Evolutionary conservation across 64 coral and sea anemone species (phyloP), one percentile per base, ranked within the genome.

Genomic region (Hydrozoanthus tunicans): DNA sequence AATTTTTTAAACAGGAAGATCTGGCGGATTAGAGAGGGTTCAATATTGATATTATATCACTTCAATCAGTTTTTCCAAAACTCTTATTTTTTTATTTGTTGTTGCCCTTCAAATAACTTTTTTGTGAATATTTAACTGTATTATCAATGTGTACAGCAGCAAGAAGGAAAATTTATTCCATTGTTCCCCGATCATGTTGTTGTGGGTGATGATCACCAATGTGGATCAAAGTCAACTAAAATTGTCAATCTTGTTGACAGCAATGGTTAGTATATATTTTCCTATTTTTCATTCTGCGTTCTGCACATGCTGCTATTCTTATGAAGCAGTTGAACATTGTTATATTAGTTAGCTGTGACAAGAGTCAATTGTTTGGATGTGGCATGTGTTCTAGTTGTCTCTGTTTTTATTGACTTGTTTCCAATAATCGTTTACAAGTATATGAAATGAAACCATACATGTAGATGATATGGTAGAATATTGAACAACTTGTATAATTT

Each of bases 201-300:
- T 66, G 64, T 66, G 10, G 64, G 64, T 17, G 10, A 66, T 66
- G 64, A 17, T 17, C 64, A 66, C 17, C 10, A 13, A 17, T 66
- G 64, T 17, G 17, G 64, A 9, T 13, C 64, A 3, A 66, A 67
- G n/a, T 12, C n/a, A 4, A 15, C 12, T 67, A 67, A n/a, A 12
- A 67, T 67, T 67, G 64, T 67, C n/a, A 67, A 66, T 66, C n/a
- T 67, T 67, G 9, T 67, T 67, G 64, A 67, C 64, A 67, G 64
- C 64, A 15, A 11, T 3, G 64, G 64, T 67, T 15, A 12, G 64
- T 11, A 67, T 15, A 4, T 67, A 67, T 67, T 7, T 67, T 9
- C 4, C 10, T 4, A 7, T 67, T n/a, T 15, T 67, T 12, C 64
- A 67, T 67, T 67, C 64, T 15, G 10, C n/a, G 3, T 67, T 15